These are phyloP conservation scores for Pionites leucogaster DNA, from an alignment of 2,113 vertebrate genomes.

Conservation along the genomic window DNA sequence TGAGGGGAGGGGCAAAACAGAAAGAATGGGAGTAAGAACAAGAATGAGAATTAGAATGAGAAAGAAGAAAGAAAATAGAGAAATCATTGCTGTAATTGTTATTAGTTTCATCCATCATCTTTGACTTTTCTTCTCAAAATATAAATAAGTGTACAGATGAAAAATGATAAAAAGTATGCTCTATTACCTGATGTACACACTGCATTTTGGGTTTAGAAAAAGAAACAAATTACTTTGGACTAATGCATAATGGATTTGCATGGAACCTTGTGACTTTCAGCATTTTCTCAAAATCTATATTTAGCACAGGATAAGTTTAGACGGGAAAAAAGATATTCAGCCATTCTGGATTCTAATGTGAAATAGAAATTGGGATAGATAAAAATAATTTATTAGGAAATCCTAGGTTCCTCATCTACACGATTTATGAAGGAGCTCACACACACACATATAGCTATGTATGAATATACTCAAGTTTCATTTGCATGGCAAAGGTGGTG, in stretches of 20 bases:
- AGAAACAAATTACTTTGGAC: background rate
- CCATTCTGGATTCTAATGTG: background rate
- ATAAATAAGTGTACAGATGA: background rate
- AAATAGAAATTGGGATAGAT: background rate
- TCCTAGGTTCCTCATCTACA: background rate
- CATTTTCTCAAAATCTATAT: background rate
- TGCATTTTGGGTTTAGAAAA: background rate
- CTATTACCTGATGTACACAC: background rate
- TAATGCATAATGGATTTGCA: background rate
- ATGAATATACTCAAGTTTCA: background rate
- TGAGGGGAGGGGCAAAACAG: accelerated
- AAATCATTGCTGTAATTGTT: background rate
- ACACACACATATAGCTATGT: background rate
- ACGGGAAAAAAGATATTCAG: background rate
- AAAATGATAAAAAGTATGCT: background rate
- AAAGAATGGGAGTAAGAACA: accelerated
- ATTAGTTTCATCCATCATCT: background rate
- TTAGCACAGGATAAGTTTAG: background rate
- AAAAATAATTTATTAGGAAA: background rate
- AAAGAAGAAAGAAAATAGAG: background rate
- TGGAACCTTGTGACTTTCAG: background rate
- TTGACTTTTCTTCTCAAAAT: background rate
- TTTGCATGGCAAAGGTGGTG: background rate
- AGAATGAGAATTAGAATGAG: background rate
- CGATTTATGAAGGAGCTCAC: background rate